These are phyloP conservation scores for Mamestra brassicae DNA, from an alignment of 2,888 invertebrate species.

Conservation along the genomic window DNA sequence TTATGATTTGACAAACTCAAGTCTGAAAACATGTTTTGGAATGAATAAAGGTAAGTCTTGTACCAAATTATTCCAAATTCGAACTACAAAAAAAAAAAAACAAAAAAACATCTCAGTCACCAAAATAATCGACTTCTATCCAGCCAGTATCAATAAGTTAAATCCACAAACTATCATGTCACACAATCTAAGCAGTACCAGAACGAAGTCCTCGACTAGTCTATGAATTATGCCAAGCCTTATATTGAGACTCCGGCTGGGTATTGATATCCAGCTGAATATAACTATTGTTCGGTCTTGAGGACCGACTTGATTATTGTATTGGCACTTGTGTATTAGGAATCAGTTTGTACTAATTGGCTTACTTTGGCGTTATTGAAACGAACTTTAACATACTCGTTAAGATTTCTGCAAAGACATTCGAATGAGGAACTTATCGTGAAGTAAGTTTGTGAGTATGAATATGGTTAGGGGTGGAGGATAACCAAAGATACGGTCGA, in stretches of 20 bases:
- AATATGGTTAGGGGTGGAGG: background rate
- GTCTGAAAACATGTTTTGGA: too few relatives aligned
- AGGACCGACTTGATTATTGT: constrained; percentile 14
- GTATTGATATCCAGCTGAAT: constrained; percentile 20
- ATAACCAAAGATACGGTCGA: too few relatives aligned
- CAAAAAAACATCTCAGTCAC: too few relatives aligned
- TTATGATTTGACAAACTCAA: too few relatives aligned
- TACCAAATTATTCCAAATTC: background rate
- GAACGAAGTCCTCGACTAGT: constrained; percentile 28
- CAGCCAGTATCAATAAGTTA: constrained; percentile 15
- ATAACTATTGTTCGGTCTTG: constrained; percentile 40
- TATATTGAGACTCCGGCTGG: constrained; percentile 29
- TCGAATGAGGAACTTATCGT: background rate
- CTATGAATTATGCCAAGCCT: constrained; percentile 60
- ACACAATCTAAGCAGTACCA: constrained; percentile 24
- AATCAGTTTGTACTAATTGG: constrained; percentile 21
- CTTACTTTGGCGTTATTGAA: constrained; percentile 7
- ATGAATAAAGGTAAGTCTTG: too few relatives aligned
- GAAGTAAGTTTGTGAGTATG: background rate
- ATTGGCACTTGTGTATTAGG: constrained; percentile 1
- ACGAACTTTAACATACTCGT: background rate
- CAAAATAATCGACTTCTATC: background rate
- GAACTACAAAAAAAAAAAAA: background rate
- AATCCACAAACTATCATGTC: constrained; percentile 25
- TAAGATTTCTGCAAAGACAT: background rate